Evolutionary conservation across 2,113 vertebrate species (phyloP).

Genomic region (Thermophis baileyi): DNA sequence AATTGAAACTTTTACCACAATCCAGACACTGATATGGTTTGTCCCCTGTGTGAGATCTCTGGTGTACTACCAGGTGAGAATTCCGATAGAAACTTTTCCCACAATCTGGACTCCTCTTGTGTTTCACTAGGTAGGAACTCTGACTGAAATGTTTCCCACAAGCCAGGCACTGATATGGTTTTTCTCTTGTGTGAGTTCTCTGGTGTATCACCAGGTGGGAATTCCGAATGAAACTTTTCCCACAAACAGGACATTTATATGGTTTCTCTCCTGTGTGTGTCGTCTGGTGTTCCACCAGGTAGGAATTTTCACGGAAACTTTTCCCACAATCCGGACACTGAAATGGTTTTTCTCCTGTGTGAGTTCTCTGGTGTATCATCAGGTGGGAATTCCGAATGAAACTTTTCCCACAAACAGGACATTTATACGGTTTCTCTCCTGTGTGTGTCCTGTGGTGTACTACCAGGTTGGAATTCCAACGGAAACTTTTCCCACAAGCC

Average conservation of each 20-base stretch:
- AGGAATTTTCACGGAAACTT: neutral
- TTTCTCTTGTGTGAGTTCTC: no score
- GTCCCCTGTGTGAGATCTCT: no score
- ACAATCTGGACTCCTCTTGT: no score
- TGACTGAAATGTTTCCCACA: no score
- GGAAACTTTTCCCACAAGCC: neutral
- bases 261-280: neutral
- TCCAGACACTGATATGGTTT: no score
- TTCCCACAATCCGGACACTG: neutral
- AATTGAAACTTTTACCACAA: no score
- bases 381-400: neutral
- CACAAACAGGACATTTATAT: neutral
- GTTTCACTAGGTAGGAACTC: no score
- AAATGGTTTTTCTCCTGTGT: neutral
- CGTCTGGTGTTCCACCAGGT: neutral
- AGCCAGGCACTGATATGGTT: no score
- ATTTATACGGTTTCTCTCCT: neutral
- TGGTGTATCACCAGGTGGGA: no score
- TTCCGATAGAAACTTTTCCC: no score
- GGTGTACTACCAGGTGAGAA: no score
- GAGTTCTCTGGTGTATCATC: neutral
- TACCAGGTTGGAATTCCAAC: neutral
- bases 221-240: no score
- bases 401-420: neutral
- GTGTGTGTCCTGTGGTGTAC: neutral